Conservation (phyloP, 2,797 vertebrate species). For the Leptoclinus maculatus region DNA sequence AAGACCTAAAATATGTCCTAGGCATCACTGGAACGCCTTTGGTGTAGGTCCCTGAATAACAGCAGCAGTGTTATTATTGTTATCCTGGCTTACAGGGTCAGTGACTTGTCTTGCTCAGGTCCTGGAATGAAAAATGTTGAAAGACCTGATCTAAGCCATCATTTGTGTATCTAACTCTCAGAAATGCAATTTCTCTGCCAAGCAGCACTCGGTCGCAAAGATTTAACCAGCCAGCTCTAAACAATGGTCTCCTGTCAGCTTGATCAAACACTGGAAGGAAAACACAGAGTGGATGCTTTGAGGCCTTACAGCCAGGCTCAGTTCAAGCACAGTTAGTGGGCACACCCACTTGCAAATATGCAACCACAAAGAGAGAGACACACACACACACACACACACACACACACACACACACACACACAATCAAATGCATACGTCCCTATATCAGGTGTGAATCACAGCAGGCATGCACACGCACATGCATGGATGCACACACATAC, state of each 20-base stretch:
- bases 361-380: neutral
- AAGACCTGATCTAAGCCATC: conserved; percentile 49
- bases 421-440: neutral
- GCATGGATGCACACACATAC: conserved; percentile 9
- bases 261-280: conserved; percentile 65
- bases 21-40: conserved; percentile 3
- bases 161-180: conserved; percentile 64
- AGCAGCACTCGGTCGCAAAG: conserved; percentile 50
- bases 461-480: no score
- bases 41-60: conserved; percentile 39
- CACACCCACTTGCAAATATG: neutral
- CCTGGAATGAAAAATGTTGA: conserved; percentile 44
- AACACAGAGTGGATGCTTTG: conserved; percentile 56
- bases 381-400: neutral
- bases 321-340: conserved; percentile 4
- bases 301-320: conserved; percentile 42
- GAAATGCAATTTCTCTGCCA: conserved; percentile 63
- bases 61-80: conserved; percentile 34
- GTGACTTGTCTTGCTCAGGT: conserved; percentile 42
- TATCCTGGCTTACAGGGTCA: conserved; percentile 39
- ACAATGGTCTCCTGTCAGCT: conserved; percentile 68
- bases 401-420: neutral
- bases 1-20: conserved; percentile 7
- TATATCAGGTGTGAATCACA: conserved; percentile 7
- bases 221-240: conserved; percentile 52